Conservation (phyloP, 1,140 invertebrate species). For the Camponotus vicinus region DNA sequence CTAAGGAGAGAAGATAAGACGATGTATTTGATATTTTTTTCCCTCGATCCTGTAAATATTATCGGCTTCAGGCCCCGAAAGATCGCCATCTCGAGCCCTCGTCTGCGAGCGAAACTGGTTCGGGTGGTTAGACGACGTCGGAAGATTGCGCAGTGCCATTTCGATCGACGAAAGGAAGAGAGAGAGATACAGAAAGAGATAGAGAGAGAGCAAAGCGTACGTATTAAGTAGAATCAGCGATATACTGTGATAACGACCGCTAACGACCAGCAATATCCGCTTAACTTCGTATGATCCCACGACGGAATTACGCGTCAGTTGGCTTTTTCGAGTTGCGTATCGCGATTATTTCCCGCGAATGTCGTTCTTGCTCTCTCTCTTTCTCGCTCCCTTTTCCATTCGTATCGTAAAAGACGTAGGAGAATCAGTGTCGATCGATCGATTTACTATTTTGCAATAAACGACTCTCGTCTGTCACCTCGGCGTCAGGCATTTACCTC, state of each 20-base stretch:
- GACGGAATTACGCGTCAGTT: conserved; percentile 40
- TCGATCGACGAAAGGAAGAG: conserved; percentile 70
- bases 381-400: neutral
- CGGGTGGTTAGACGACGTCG: conserved; percentile 69
- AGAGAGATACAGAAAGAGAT: neutral
- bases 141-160: conserved; percentile 73
- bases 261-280: conserved; percentile 38
- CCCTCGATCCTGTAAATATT: conserved; percentile 16
- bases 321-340: conserved; percentile 43
- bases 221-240: conserved; percentile 54
- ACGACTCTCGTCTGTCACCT: conserved; percentile 58
- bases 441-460: conserved; percentile 71
- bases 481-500: conserved; percentile 19
- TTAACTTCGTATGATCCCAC: conserved; percentile 50
- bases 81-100: conserved; percentile 24
- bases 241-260: conserved; percentile 50
- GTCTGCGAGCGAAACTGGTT: conserved; percentile 66
- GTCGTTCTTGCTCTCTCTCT: neutral
- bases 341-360: neutral
- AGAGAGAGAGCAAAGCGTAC: conserved; percentile 20
- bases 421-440: conserved; percentile 56
- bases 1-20: neutral
- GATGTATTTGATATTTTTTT: neutral
- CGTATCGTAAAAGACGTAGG: conserved; percentile 1
- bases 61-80: conserved; percentile 5